Evolutionary conservation across 2,888 invertebrate species (phyloP).

Genomic region (Orthosia gothica): DNA sequence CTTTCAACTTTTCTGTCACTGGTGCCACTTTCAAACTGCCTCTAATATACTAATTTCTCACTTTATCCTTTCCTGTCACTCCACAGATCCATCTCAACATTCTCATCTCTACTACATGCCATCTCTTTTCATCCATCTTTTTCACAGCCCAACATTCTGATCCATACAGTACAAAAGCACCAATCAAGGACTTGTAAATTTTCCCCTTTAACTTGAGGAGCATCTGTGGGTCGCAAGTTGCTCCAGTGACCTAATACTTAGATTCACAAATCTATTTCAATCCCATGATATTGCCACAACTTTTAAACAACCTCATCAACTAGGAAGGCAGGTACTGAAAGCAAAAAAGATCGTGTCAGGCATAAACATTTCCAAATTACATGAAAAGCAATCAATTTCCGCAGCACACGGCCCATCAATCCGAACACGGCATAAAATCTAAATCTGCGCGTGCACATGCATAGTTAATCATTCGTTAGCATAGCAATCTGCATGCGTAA

Average conservation of each 20-base stretch:
- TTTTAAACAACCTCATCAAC: slow-evolving; percentile 19
- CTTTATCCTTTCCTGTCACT: too few relatives aligned
- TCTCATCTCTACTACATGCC: too few relatives aligned
- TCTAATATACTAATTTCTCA: too few relatives aligned
- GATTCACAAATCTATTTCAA: not conserved
- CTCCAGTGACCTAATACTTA: not conserved
- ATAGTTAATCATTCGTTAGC: slow-evolving; percentile 90
- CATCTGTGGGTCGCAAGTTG: too few relatives aligned
- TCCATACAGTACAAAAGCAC: too few relatives aligned
- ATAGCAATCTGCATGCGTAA: slow-evolving; percentile 90
- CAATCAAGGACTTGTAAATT: too few relatives aligned
- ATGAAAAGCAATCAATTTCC: slow-evolving; percentile 61
- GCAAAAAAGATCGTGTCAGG: slow-evolving; percentile 43
- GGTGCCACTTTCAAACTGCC: too few relatives aligned
- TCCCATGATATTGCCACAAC: not conserved
- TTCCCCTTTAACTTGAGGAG: too few relatives aligned
- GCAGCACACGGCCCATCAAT: slow-evolving; percentile 63
- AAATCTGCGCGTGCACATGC: slow-evolving; percentile 80
- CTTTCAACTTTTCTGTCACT: too few relatives aligned
- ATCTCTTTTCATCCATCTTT: too few relatives aligned
- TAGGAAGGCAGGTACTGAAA: not conserved
- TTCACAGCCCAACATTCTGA: too few relatives aligned
- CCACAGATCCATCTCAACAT: too few relatives aligned
- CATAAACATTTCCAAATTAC: slow-evolving; percentile 60
- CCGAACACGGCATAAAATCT: slow-evolving; percentile 72